Percentiles rank a stretch among this genome's conserved stretches.
phyloP scores from a whole-genome alignment of 2,113 vertebrate species.

The Sander vitreus region DNA sequence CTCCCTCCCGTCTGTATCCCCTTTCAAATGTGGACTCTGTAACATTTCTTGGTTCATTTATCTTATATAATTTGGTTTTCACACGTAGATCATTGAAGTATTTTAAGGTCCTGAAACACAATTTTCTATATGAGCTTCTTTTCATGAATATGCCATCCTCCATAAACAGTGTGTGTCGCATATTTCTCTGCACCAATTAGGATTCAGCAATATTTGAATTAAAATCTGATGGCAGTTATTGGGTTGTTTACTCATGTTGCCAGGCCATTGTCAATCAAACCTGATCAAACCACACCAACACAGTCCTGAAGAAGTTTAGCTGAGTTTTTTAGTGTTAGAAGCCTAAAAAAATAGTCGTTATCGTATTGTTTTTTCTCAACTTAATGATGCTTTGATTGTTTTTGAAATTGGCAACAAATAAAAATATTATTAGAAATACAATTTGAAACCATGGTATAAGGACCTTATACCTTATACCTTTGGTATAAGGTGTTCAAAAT shows the following conservation, averaged over 20 bases:
- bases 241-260: background rate
- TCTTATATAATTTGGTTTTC: background rate
- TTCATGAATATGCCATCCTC: background rate
- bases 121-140: background rate
- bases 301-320: no score
- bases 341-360: background rate
- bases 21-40: background rate
- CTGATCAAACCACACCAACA: background rate
- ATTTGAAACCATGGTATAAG: no score
- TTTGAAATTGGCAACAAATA: background rate
- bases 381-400: background rate
- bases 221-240: background rate
- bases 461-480: no score
- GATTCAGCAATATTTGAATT: background rate
- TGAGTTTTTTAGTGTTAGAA: background rate
- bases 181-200: background rate
- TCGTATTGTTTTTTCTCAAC: background rate
- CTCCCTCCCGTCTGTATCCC: background rate
- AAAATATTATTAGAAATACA: background rate
- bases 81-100: background rate
- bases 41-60: background rate
- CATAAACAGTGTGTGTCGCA: background rate
- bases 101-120: background rate
- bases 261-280: background rate
- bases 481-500: background rate